Evolutionary conservation across 2,113 vertebrate genomes (phyloP), one percentile per base, ranked within the genome.

Genomic region (Hyla sarda): DNA sequence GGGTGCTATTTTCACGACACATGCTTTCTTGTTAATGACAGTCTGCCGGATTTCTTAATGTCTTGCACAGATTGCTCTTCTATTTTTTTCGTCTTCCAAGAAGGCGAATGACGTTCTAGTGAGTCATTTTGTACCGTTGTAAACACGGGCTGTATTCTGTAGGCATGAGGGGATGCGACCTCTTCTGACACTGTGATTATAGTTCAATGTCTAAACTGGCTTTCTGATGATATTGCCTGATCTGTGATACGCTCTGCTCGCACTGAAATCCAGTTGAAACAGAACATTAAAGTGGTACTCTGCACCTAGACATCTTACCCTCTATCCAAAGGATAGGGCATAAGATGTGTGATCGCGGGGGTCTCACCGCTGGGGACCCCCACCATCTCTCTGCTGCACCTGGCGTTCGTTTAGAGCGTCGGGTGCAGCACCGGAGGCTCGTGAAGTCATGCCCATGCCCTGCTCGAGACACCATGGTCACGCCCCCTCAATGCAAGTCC

Each of bases 11-110:
- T 73, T 7, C 52, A 47, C 13, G 52, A 83, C 82, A 74, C 23
- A 37, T 52, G 65, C 82, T 84, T 84, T 84, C 69, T 56, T 54
- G 30, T 41, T 81, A 62, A 81, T 65, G 65, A 65, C 78, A 47
- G 56, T 19, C 54, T 80, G 54, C 77, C 16, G 45, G 56, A 60
- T 80, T 62, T 25, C 77, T 25, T 80, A 80, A 80, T 62, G 77
- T 60, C 13, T 80, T 62, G 34, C 34, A 41, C 54, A 80, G 23
- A 80, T 62, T 60, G 12, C 54, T 13, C 25, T 45, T 34, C 2
- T 1, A 10, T 75, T 25, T 25, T 69, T 3, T 76, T 50, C 45
- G 45, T 80, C 34, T 79, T 37, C 52, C 32, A 52, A 52, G 11
- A 54, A 52, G 16, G 25, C 25, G 48, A 76, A 76, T 52, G 74